Percentiles rank a stretch among this genome's conserved stretches.
phyloP scores from a whole-genome alignment of 2,797 vertebrate genomes.

The Todus mexicanus region DNA sequence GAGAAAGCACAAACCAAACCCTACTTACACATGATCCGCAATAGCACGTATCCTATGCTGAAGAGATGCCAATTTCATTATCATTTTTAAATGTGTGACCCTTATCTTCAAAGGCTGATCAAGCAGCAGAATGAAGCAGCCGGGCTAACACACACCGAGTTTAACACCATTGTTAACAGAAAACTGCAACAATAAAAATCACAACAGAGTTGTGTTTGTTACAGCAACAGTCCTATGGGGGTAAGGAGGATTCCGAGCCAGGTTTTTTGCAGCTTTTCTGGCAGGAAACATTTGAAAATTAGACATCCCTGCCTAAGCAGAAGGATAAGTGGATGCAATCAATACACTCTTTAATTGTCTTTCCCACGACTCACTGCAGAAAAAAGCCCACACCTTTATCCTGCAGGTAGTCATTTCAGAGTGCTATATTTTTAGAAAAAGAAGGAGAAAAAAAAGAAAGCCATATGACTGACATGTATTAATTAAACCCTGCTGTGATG shows the following conservation, averaged over 20 bases:
- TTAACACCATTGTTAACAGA: background rate
- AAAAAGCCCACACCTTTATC: slow-evolving; percentile 11
- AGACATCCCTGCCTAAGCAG: background rate
- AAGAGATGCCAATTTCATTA: background rate
- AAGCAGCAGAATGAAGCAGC: background rate
- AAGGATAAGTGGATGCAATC: background rate
- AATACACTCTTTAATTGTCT: background rate
- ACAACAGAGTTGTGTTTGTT: background rate
- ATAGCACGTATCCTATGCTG: background rate
- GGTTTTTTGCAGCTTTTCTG: slow-evolving; percentile 16
- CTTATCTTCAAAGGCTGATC: background rate
- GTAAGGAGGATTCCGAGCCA: background rate
- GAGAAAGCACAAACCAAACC: background rate
- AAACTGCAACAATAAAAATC: background rate
- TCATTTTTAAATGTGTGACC: background rate
- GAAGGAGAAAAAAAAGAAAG: background rate
- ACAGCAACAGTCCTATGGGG: background rate
- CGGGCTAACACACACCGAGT: background rate
- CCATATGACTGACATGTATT: slow-evolving; percentile 20
- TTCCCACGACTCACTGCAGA: background rate
- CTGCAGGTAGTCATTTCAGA: slow-evolving; percentile 23
- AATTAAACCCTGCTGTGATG: slow-evolving; percentile 52
- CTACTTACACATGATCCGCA: accelerated
- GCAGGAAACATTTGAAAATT: background rate
- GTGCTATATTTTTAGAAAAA: background rate